Base-by-base conservation (phyloP, 2,888 invertebrate genomes). In the Scotopteryx bipunctaria region DNA sequence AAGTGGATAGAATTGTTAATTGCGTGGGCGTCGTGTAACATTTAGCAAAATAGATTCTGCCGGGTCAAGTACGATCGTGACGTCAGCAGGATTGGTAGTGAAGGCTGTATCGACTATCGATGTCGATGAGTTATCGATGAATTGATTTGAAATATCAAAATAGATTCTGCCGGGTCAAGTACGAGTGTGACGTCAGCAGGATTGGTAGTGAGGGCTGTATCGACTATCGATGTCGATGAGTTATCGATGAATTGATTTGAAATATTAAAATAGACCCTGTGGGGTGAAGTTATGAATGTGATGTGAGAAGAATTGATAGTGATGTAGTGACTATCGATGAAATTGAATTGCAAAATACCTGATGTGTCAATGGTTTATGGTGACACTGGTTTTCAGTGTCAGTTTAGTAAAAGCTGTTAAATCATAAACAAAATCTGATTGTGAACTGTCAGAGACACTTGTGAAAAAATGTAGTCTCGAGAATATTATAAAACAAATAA, bases 21-120 rank as follows among this genome's bases (percentile, higher is more conserved):
- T 27, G 43, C 25, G 27, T 53, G 32, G 9, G 32, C 5, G 6
- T 11, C 3, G 6, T 8, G 13, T 29, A 49, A 43, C 29, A 49
- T 48, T 54, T 51, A 42, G 48, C 27, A 31, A 53, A 64, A 66
- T 63, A 65, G 57, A 67, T 67, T 63, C 46, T 51, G 42, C 23
- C 17, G 35, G 74, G 72, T 73, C 73, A 67, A 60, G 57, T 23
- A 47, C 46, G 23, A 14, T 5, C 3, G 25, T 40, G 47, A 47
- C 47, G 47, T 47, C 40, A 47, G 33, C 23, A 47, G 47, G 47
- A 47, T 47, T 5, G 9, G 8, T 40, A 47, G 47, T 17, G 47
- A 25, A 32, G 6, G 15, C 17, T 38, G 19, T 37, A 16, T 14
- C 21, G 21, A 45, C n/a, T 48, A 2, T 27, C 27, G 27, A 27